Evolutionary conservation across 2,113 vertebrate genomes (phyloP).

Genomic region (Odobenus rosmarus): DNA sequence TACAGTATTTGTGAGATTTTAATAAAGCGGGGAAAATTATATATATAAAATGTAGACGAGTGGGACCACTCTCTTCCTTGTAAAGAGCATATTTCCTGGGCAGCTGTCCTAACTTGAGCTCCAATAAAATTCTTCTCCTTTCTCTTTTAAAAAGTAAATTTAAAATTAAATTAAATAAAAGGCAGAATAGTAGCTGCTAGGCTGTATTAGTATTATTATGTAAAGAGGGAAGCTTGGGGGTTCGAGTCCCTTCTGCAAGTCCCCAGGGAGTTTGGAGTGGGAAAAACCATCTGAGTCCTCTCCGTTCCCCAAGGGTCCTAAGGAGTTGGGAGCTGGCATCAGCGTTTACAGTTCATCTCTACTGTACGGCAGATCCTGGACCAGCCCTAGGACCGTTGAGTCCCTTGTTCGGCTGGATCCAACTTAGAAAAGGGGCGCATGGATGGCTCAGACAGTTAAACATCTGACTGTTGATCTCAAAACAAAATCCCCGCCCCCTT

Average conservation of each 20-base stretch:
- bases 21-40: background rate
- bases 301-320: background rate
- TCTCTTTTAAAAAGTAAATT: background rate
- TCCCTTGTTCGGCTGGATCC: background rate
- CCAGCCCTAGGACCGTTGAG: background rate
- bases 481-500: background rate
- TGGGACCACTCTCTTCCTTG: background rate
- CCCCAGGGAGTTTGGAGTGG: background rate
- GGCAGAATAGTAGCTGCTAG: background rate
- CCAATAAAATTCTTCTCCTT: background rate
- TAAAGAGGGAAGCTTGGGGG: background rate
- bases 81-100: background rate
- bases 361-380: background rate
- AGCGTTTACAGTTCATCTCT: background rate
- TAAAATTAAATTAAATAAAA: background rate
- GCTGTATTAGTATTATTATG: background rate
- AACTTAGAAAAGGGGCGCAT: background rate
- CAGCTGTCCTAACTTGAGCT: background rate
- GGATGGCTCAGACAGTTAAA: background rate
- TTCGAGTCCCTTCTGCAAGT: background rate
- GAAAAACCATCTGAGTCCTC: background rate
- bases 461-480: background rate
- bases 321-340: background rate
- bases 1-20: background rate
- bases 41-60: background rate